Evolutionary conservation across 2,113 vertebrate species (phyloP), one percentile per base, ranked within the genome.

Genomic region (Turnix velox): DNA sequence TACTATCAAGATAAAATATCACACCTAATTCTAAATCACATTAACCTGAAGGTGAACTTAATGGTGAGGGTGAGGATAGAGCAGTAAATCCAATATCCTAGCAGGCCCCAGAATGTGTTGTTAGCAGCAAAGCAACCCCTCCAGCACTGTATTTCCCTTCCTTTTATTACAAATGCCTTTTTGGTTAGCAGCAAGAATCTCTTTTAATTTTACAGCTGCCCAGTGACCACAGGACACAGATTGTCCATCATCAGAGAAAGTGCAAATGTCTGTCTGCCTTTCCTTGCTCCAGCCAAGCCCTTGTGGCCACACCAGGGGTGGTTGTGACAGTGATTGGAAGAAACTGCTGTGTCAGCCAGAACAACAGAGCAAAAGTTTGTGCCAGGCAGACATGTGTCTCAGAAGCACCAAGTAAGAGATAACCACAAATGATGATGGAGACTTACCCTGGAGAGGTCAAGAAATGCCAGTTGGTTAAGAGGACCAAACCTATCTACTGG

Each of bases 161-260:
- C 75, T 93, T 81, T 69, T 76, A 54, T 54, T 85, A 85, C 66
- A 91, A 77, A 91, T 87, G 79, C 71, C 54, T 93, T 92, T 92
- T 85, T 85, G 90, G 90, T 96, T 95, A 95, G 76, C 92, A 91
- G 82, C 85, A 86, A 80, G 90, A 85, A 33, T 86, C 90, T 86
- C 85, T 39, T 96, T 93, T 83, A 91, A 90, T 94, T 94, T 95
- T 93, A 77, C 67, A 88, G 67, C 66, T 77, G 51, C 67, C 42
- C 90, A 1, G 67, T 92, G 93, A 95, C 96, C 93, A 55, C 94
- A 96, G 93, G 82, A 86, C 3, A 3, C 51, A 73, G 87, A 76
- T 49, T 90, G 92, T 77, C 93, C 92, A 91, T 91, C 93, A 66
- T 62, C 71, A 95, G 92, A 45, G 90, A 94, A 89, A 19, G 75